Evolutionary conservation across 1,140 invertebrate genomes (phyloP).

Genomic region (Brachystomella parvula): DNA sequence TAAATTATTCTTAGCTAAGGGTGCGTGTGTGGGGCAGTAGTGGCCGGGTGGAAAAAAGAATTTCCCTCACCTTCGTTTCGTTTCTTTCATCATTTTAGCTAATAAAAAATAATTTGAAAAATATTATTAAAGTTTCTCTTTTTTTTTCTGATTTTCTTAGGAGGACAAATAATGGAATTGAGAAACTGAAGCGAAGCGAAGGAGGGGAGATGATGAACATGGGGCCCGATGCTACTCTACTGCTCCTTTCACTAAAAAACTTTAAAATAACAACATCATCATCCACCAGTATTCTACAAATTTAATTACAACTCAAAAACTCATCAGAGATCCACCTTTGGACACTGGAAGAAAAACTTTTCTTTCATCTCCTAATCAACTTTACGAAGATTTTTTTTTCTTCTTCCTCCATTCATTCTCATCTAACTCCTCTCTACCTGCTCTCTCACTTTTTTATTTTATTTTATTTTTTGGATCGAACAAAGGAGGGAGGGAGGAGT

Average conservation of each 20-base stretch:
- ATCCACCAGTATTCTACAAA: not conserved
- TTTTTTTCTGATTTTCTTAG: slow-evolving; percentile 1
- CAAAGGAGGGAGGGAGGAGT: too few relatives aligned
- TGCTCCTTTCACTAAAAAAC: not conserved
- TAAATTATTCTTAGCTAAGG: too few relatives aligned
- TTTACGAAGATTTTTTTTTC: too few relatives aligned
- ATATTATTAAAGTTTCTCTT: not conserved
- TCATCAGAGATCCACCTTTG: too few relatives aligned
- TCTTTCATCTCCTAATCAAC: too few relatives aligned
- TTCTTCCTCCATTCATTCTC: too few relatives aligned
- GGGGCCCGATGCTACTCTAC: not conserved
- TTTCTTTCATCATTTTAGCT: not conserved
- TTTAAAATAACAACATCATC: not conserved
- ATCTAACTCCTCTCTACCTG: too few relatives aligned
- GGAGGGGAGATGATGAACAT: not conserved
- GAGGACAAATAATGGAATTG: not conserved
- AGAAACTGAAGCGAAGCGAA: slow-evolving; percentile 14
- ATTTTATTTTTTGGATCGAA: too few relatives aligned
- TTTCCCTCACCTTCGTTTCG: not conserved
- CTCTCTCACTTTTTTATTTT: too few relatives aligned
- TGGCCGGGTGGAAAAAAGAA: too few relatives aligned
- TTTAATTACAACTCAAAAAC: slow-evolving; percentile 8
- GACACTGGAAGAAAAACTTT: too few relatives aligned
- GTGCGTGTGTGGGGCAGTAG: too few relatives aligned
- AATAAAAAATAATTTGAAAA: not conserved